phyloP scores from a whole-genome alignment of 2,797 vertebrate species.

The Linurgus olivaceus region DNA sequence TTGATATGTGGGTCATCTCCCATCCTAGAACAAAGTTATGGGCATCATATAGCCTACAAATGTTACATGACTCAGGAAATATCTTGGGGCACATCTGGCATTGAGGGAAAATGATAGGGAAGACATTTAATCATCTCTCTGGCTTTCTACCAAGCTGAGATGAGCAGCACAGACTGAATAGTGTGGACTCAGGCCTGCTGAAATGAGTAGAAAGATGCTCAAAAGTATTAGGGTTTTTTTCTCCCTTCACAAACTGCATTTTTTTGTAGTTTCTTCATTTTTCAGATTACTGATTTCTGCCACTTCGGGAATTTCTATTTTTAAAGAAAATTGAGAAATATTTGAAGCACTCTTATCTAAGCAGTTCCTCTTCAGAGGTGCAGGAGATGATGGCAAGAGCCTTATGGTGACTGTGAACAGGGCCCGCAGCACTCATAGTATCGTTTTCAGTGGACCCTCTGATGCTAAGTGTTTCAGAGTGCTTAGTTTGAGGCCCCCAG shows the following conservation, averaged over 20 bases:
- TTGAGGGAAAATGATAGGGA: neutral
- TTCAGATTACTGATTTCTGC: neutral
- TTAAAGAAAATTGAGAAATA: neutral
- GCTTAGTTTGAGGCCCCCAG: neutral
- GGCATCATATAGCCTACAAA: neutral
- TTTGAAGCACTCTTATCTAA: neutral
- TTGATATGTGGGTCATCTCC: neutral
- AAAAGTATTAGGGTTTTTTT: neutral
- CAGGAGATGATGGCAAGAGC: neutral
- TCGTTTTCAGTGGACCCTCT: neutral
- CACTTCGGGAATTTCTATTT: neutral
- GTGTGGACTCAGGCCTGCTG: neutral
- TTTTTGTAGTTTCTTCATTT: neutral
- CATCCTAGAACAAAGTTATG: neutral
- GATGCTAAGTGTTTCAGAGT: neutral
- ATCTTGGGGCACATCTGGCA: neutral
- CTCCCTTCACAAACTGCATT: neutral
- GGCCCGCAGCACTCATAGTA: neutral
- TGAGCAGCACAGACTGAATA: neutral
- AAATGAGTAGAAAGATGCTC: neutral
- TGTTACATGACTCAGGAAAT: slow-evolving; percentile 5
- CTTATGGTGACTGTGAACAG: neutral
- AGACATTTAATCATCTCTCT: slow-evolving; percentile 24
- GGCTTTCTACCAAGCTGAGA: slow-evolving; percentile 3
- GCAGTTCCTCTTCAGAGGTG: neutral